Base-by-base conservation (phyloP, 2,888 invertebrate genomes). In the Heliconius charithonia region DNA sequence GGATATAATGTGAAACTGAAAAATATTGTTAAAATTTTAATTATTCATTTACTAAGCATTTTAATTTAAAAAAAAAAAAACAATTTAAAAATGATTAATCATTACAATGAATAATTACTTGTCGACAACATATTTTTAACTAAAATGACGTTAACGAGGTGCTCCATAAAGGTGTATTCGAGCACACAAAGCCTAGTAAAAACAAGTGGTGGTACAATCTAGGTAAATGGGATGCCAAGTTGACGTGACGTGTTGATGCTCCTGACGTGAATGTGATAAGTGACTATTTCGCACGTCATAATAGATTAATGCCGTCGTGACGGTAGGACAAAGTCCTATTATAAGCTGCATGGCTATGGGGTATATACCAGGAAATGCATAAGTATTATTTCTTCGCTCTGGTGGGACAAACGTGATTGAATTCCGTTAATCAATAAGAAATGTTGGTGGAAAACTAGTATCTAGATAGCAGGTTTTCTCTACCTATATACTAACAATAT, bases 181-280 rank as follows among this genome's bases (percentile, higher is more conserved):
- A 16, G 37, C 22, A 32, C n/a, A 37, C 29, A 59, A 72, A 59
- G 71, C 12, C 32, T 59, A 72, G 45, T 45, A 45, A 45, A n/a
- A 74, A 74, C 63, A 62, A 10, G 13, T 19, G 27, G 19, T 6
- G 37, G 65, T 19, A 13, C 37, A n/a, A 27, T 27, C 19, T 41
- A 65, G 74, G 45, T 13, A 74, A 74, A 74, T 74, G 63, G 63
- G 62, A 74, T 41, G 63, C 45, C 63, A 27, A 41, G 45, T 74
- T 74, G 74, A 74, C 65, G 41, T 63, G 63, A 19, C 74, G 27
- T 65, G 62, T 65, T 74, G 74, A 65, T 65, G 74, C 29, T 74
- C 74, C 27, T 74, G 74, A 74, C 65, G 41, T 65, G 74, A 65
- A 63, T 37, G 74, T 41, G 74, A 74, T 65, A 65, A 74, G 74